Conservation (phyloP, 2,113 vertebrate species). For the Planiliza haematocheilus region DNA sequence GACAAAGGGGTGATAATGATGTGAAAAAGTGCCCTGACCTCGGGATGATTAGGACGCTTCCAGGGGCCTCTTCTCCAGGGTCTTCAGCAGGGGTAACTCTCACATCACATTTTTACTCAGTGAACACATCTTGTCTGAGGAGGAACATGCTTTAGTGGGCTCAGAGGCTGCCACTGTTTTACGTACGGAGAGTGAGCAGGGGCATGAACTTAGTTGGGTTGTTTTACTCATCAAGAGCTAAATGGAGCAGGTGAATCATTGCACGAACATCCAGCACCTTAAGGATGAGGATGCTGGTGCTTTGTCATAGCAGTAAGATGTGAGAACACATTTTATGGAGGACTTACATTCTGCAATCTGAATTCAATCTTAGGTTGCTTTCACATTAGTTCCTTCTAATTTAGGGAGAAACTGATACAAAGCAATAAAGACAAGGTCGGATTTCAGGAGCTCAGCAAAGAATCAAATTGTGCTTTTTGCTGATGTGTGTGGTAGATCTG, state of each 20-base stretch:
- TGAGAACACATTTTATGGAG: not conserved
- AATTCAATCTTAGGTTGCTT: no score
- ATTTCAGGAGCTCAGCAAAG: no score
- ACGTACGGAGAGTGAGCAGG: not conserved
- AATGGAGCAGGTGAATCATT: not conserved
- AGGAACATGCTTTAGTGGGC: conserved; percentile 30
- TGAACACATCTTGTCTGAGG: conserved; percentile 39
- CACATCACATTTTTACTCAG: conserved; percentile 50
- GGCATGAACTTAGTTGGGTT: conserved; percentile 4
- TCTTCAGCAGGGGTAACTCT: conserved; percentile 39
- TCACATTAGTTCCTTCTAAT: no score
- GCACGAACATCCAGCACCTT: not conserved
- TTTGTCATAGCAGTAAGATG: not conserved
- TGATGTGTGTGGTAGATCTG: no score
- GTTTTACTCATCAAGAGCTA: not conserved
- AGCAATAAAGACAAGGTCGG: no score
- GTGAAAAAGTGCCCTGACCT: conserved; percentile 67
- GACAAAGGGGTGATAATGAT: conserved; percentile 59
- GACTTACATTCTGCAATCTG: no score
- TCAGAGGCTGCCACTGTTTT: conserved; percentile 16
- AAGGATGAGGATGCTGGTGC: not conserved
- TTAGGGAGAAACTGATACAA: no score
- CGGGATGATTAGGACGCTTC: conserved; percentile 54
- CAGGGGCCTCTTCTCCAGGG: conserved; percentile 16
- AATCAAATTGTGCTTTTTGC: no score